Evolutionary conservation across 2,113 vertebrate genomes (phyloP).

Genomic region (Peromyscus leucopus): DNA sequence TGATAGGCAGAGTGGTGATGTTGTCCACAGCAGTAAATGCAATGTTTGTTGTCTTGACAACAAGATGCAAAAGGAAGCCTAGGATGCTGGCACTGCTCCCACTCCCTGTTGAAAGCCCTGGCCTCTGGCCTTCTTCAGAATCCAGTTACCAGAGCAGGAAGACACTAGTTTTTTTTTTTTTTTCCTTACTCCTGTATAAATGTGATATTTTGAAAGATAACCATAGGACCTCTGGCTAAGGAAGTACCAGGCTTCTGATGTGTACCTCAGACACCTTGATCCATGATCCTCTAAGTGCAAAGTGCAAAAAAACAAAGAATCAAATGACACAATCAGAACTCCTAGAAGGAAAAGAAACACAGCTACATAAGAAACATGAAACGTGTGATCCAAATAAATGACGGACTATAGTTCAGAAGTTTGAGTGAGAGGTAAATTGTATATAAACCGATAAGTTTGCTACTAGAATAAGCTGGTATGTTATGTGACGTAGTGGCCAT

Average conservation of each 20-base stretch:
- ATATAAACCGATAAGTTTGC: background rate
- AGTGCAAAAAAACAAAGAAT: background rate
- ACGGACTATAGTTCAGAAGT: background rate
- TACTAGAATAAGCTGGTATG: background rate
- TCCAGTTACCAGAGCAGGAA: conserved; percentile 41
- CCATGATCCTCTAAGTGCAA: background rate
- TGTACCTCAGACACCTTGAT: background rate
- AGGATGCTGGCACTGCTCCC: background rate
- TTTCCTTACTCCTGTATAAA: background rate
- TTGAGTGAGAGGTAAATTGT: background rate
- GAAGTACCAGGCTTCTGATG: background rate
- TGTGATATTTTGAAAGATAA: background rate
- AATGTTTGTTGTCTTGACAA: conserved; percentile 55
- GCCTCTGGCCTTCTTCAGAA: background rate
- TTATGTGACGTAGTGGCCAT: background rate
- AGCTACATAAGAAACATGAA: background rate
- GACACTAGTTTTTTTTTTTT: background rate
- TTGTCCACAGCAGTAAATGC: background rate
- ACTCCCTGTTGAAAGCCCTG: background rate
- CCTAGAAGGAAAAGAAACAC: conserved; percentile 18
- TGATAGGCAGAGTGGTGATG: background rate
- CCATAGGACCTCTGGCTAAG: background rate
- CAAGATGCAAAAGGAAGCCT: background rate
- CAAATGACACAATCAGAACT: conserved; percentile 38
- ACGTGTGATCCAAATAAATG: background rate